Evolutionary conservation across 2,113 vertebrate species (phyloP), one percentile per base, ranked within the genome.

Genomic region (Columba livia): DNA sequence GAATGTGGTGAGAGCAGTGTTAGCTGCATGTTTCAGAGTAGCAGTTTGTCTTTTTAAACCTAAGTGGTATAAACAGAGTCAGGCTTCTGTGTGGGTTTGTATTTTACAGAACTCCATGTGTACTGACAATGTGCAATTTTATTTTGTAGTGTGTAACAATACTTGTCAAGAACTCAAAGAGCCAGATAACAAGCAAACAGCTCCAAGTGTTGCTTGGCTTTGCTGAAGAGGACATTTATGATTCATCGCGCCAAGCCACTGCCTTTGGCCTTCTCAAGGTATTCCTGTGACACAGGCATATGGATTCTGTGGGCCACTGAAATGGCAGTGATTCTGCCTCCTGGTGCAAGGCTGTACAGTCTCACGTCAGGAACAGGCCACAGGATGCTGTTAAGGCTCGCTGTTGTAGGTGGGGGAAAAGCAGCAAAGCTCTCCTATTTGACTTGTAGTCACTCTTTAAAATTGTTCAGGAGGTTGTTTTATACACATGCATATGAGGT

Each of bases 201-300:
- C 98, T 99, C 54, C 99, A 99, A 28, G 99, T 99, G 85, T 97
- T 99, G 73, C 98, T 99, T 81, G 99, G 99, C 57, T 99, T 99
- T 51, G 99, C 99, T 1, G 99, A 99, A 96, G 99, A 99, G 94
- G 99, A 99, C 96, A 99, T 99, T 88, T 99, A 99, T 23, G 99
- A 99, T 70, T 98, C 98, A 34, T 98, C 99, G 7, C 98, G 99
- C 65, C 99, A 99, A 95, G 99, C 99, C 44, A 99, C 99, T 1
- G 99, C 99, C 9, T 99, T 99, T 40, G 98, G 99, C 44, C 98
- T 99, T 93, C 98, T 99, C 7, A 99, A 99, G 99, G 99, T 99
- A 97, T 71, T 79, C 70, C 21, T 84, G 38, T 50, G 28, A 48
- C 69, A n/a, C 21, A 16, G 28, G 20, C 0, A 0, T 34, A 28